Evolutionary conservation across 2,888 invertebrate species (phyloP).

Genomic region (Drosophila demipolita): DNA sequence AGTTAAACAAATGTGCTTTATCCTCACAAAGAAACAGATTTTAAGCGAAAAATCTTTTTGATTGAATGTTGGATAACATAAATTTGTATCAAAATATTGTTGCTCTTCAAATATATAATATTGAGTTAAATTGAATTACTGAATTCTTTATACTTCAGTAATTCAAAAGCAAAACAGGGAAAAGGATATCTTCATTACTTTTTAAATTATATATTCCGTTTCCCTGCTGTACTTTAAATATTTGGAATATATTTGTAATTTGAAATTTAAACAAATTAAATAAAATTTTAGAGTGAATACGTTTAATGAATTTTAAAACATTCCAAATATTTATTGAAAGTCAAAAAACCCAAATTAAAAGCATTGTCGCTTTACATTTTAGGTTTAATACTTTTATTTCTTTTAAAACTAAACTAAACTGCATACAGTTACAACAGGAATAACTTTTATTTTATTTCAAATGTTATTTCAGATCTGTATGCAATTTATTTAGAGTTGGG

Average conservation of each 20-base stretch:
- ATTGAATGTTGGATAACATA: constrained; percentile 65
- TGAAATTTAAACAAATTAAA: background rate
- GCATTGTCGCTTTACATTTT: background rate
- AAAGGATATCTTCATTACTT: background rate
- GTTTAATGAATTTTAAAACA: background rate
- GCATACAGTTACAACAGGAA: constrained; percentile 6
- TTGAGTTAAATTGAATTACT: constrained; percentile 7
- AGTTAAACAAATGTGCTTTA: constrained; percentile 12
- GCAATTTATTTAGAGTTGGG: constrained; percentile 27
- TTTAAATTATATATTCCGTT: background rate
- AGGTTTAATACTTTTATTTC: constrained; percentile 5
- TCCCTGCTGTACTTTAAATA: constrained; percentile 17
- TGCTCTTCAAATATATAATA: constrained; percentile 61
- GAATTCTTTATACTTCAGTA: constrained; percentile 1
- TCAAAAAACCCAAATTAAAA: constrained; percentile 7
- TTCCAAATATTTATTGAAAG: constrained; percentile 48
- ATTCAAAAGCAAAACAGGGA: constrained; percentile 19
- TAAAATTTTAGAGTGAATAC: background rate
- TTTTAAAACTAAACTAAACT: constrained; percentile 18
- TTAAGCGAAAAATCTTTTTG: constrained; percentile 85
- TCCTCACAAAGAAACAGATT: constrained; percentile 83
- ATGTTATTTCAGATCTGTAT: constrained; percentile 11
- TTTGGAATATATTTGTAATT: constrained; percentile 29
- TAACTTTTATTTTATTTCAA: background rate
- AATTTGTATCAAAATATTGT: constrained; percentile 82